A percentile compares a stretch with the other conserved stretches of the same genome.
phyloP scores from a whole-genome alignment of 2,888 invertebrate genomes.

The Seira sanloemensis region DNA sequence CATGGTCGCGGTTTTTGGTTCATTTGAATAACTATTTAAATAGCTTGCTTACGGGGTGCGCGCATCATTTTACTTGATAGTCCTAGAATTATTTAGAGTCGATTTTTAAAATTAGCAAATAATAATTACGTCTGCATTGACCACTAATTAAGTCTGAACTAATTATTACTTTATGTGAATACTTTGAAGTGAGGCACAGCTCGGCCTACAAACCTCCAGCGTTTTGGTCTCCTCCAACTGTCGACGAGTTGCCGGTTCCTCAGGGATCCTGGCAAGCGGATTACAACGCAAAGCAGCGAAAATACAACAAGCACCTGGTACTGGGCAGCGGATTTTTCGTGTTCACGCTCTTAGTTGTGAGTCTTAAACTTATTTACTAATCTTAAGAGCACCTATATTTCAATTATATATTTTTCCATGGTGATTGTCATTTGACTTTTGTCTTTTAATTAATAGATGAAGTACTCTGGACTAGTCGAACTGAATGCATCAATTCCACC shows the following conservation, averaged over 20 bases:
- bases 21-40: too few relatives aligned
- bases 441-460: conserved; percentile 32
- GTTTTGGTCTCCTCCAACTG: conserved; percentile 76
- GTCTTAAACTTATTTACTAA: conserved; percentile 23
- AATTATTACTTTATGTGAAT: too few relatives aligned
- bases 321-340: conserved; percentile 79
- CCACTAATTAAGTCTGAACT: too few relatives aligned
- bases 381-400: neutral
- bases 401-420: neutral
- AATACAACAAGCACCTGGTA: conserved; percentile 82
- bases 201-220: conserved; percentile 60
- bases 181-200: conserved; percentile 60
- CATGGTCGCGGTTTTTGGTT: too few relatives aligned
- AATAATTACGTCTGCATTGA: too few relatives aligned
- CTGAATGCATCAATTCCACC: conserved; percentile 52
- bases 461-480: conserved; percentile 54
- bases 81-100: too few relatives aligned
- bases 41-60: too few relatives aligned
- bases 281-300: conserved; percentile 81
- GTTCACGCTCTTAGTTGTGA: conserved; percentile 76
- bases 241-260: conserved; percentile 88
- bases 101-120: too few relatives aligned
- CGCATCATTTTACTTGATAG: too few relatives aligned
- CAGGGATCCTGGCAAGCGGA: conserved; percentile 86
- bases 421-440: neutral